These are phyloP conservation scores for Venustaconcha ellipsiformis DNA, from an alignment of 1,140 invertebrate species.

Conservation along the genomic window DNA sequence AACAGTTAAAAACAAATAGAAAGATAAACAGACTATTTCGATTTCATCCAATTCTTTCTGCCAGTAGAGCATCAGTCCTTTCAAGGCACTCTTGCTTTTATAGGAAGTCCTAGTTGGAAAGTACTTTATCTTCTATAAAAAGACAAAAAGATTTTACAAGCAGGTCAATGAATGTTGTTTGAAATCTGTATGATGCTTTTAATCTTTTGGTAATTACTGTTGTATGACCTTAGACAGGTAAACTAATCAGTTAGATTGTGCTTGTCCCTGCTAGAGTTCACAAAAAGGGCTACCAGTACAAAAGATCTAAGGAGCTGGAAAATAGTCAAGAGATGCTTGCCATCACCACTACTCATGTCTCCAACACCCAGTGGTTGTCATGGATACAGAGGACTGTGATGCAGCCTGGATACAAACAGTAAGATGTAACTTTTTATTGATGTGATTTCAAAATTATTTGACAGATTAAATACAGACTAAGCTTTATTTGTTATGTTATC, in stretches of 20 bases:
- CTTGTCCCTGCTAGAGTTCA: conserved; percentile 44
- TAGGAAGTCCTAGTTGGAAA: too few relatives aligned
- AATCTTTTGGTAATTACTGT: too few relatives aligned
- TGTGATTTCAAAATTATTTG: not conserved
- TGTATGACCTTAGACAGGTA: too few relatives aligned
- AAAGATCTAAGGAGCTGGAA: conserved; percentile 26
- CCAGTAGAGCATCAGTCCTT: too few relatives aligned
- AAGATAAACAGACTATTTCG: too few relatives aligned
- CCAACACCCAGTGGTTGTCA: conserved; percentile 60
- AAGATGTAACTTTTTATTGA: conserved; percentile 1
- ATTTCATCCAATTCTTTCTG: too few relatives aligned
- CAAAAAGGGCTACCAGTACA: conserved; percentile 51
- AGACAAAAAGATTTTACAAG: too few relatives aligned
- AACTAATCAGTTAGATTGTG: not conserved
- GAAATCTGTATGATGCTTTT: too few relatives aligned
- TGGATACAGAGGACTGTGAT: conserved; percentile 56
- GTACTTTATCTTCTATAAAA: too few relatives aligned
- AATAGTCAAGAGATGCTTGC: not conserved
- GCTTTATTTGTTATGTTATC: conserved; percentile 4
- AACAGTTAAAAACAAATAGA: too few relatives aligned
- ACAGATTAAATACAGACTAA: not conserved
- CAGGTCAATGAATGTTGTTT: too few relatives aligned
- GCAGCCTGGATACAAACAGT: conserved; percentile 51
- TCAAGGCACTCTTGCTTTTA: too few relatives aligned
- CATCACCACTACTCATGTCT: conserved; percentile 12